Conservation (phyloP, 1,140 invertebrate genomes). For the Ceratosolen solmsi region DNA sequence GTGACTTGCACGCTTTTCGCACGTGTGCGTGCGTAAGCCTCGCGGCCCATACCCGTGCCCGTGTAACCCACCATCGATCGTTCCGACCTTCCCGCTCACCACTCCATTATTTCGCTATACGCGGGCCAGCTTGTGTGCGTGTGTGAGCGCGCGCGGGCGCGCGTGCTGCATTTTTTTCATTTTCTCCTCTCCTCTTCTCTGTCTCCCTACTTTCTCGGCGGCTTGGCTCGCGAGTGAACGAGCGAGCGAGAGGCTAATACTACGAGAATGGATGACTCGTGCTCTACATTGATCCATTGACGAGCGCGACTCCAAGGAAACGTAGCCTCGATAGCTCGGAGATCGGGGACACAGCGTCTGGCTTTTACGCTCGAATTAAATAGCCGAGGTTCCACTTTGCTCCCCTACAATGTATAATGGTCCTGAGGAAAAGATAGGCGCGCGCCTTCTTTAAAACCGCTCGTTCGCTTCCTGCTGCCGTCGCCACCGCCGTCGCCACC, state of each 20-base stretch:
- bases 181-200: too few species aligned
- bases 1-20: conserved; percentile 61
- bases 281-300: not conserved
- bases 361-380: too few species aligned
- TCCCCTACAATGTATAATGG: too few species aligned
- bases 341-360: not conserved
- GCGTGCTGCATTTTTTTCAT: too few species aligned
- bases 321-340: not conserved
- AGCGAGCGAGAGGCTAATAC: not conserved
- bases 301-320: not conserved
- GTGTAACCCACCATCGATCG: not conserved
- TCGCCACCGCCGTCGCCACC: too few species aligned
- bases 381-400: too few species aligned
- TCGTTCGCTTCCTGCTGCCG: too few species aligned
- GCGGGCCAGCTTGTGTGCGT: too few species aligned
- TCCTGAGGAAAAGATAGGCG: too few species aligned
- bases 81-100: not conserved
- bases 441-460: too few species aligned
- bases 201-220: too few species aligned
- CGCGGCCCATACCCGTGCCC: not conserved
- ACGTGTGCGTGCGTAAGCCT: conserved; percentile 6
- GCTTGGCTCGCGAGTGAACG: not conserved
- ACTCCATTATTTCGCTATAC: not conserved
- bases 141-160: not conserved
- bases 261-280: not conserved